Base-by-base conservation (phyloP, 2,113 vertebrate species). In the Pedionomus torquatus region DNA sequence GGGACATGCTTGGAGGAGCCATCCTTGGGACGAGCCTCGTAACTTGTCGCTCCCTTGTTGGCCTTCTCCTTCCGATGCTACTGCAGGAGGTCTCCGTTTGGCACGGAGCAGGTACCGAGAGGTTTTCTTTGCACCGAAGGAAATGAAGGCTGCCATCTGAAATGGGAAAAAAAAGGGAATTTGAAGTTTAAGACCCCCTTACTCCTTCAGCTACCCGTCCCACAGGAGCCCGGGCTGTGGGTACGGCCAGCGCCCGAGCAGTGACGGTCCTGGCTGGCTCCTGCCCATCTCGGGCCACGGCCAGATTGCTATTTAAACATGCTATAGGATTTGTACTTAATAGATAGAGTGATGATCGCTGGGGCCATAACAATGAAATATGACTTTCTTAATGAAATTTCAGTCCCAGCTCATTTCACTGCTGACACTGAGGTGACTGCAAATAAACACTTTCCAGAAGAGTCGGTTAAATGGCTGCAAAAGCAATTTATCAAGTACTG, bases 321-420 rank as follows among this genome's bases (percentile, higher is more conserved):
- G 90, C 64, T 54, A 69, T 82, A 81, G 76, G 58, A 71, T 96
- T 93, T 83, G 64, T 55, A 66, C 84, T 93, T 96, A 71, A 75
- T 78, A 35, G 83, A 95, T 44, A 90, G 63, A 87, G 87, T 70
- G 92, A 96, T 92, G 97, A 97, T 96, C 64, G 46, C 94, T 96
- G 93, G 86, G 85, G 35, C 90, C 44, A 65, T 94, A 95, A 87
- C 44, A 96, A 95, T 98, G 95, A 98, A 97, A 97, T 97, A 98
- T 44, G n/a, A 65, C 96, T 97, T 97, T 93, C 96, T 97, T 97
- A 96, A 96, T 97, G 97, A 97, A 97, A 97, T 96, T 95, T 98
- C 93, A 93, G 96, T 83, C 89, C 90, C 97, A 96, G 97, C 96
- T 98, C 95, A 97, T 94, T 86, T 93, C 89, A 68, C 82, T 93